Evolutionary conservation across 1,140 invertebrate genomes (phyloP).

Genomic region (Bombus impatiens): DNA sequence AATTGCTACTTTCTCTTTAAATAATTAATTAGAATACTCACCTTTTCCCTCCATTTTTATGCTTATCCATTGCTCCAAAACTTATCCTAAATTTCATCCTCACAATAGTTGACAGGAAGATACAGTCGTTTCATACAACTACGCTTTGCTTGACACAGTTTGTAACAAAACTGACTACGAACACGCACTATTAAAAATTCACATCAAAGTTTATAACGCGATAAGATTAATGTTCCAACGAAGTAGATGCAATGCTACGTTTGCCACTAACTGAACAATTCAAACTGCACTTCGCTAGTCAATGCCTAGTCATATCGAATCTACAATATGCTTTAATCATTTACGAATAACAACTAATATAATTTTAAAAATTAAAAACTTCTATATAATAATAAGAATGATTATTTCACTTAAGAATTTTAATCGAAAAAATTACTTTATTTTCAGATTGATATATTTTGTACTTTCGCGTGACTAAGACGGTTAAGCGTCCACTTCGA

Average conservation of each 20-base stretch:
- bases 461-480: neutral
- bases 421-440: neutral
- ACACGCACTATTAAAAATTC: neutral
- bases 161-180: neutral
- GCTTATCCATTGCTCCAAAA: too few species aligned
- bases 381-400: neutral
- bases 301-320: neutral
- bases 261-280: neutral
- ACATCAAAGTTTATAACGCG: neutral
- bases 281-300: neutral
- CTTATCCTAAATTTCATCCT: neutral
- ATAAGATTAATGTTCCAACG: neutral
- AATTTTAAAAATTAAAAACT: neutral
- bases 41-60: neutral
- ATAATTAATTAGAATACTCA: neutral
- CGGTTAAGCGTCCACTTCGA: neutral
- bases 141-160: neutral
- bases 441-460: neutral
- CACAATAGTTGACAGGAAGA: neutral
- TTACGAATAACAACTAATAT: neutral
- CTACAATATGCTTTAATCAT: neutral
- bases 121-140: neutral
- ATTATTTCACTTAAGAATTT: neutral
- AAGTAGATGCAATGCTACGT: neutral
- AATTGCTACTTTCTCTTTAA: slow-evolving; percentile 26